Base-by-base conservation (phyloP, 2,113 vertebrate genomes). In the Ardeotis arabs region DNA sequence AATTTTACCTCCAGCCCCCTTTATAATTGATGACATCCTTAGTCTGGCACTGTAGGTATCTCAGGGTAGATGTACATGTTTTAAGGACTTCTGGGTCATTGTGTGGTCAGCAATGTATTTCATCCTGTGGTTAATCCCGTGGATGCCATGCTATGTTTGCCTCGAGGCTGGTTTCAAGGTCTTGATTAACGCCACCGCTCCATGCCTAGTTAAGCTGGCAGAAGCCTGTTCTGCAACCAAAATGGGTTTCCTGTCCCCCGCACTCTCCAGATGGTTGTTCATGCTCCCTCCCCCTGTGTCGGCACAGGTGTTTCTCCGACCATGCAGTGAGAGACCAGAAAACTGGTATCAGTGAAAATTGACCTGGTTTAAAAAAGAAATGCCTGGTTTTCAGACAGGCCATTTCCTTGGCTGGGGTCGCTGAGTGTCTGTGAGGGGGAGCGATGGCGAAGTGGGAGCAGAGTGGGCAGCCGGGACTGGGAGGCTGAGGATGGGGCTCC, bases 171-270 rank as follows among this genome's bases (percentile, higher is more conserved):
- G 9, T 95, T 94, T 91, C 91, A 91, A 93, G 93, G 81, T 83
- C 91, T 92, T 95, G 94, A 96, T 93, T 95, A 96, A 95, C 8
- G n/a, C 69, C 96, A 92, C 89, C 11, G 5, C 87, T 96, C 94
- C 91, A 96, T 91, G 96, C 91, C 94, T 96, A 96, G 96, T 97
- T 97, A 95, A 93, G 93, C 96, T 97, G 96, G 96, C 94, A 96
- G 81, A 91, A 89, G 89, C 78, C 89, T 41, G 81, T 75, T 95
- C 74, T 93, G 77, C 93, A 84, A 87, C 93, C 89, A 56, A 91
- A 95, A 92, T 75, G 93, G 91, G 91, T 89, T 95, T 96, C 95
- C 95, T 96, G 96, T 93, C 59, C 86, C 93, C 68, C 66, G 7
- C 7, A 87, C 84, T 94, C 93, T 96, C 95, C 95, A 96, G 95